Base-by-base conservation (phyloP, 1,140 invertebrate species). In the Drosophila serrata region DNA sequence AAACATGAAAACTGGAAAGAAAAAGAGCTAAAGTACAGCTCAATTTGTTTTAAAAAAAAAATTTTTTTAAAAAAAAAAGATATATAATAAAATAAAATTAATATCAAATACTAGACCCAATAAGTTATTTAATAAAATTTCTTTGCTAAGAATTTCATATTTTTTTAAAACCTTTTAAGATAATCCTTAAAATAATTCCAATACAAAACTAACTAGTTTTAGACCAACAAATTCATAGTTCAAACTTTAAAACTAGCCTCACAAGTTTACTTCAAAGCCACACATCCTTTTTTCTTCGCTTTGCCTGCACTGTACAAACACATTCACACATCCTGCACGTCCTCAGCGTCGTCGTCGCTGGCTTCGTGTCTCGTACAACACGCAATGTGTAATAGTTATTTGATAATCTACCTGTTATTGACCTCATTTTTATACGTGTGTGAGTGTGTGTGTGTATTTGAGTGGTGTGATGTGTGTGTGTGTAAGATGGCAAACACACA, bases 381-480 rank as follows among this genome's bases (percentile, higher is more conserved):
- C 45, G 45, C 59, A 46, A 76, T 79, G 60, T 84, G 78, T 77
- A 88, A 90, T 85, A 77, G 86, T 90, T 90, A 90, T 90, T 90
- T 90, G 85, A 90, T 90, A 90, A 90, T 90, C 85, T 90, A 90
- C 81, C 86, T 90, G 85, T 85, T 90, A 90, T 90, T 90, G 85
- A 90, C 85, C 85, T 85, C 85, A 76, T 90, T 90, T 88, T 90
- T 85, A 74, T 78, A 49, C 72, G 72, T 61, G 22, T 81, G 73
- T 46, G 40, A 42, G 70, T 69, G 29, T 58, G 49, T 46, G 43
- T 17, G 17, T 56, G 42, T 57, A 31, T 43, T 13, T 40, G 48
- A 40, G 58, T 60, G 40, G 45, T 57, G 33, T 40, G 37, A 60
- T 77, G 69, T 19, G 27, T 75, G 70, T 75, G 42, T 60, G 68